These are phyloP conservation scores for Danio choprae DNA, from an alignment of 2,797 vertebrate species.

Conservation along the genomic window DNA sequence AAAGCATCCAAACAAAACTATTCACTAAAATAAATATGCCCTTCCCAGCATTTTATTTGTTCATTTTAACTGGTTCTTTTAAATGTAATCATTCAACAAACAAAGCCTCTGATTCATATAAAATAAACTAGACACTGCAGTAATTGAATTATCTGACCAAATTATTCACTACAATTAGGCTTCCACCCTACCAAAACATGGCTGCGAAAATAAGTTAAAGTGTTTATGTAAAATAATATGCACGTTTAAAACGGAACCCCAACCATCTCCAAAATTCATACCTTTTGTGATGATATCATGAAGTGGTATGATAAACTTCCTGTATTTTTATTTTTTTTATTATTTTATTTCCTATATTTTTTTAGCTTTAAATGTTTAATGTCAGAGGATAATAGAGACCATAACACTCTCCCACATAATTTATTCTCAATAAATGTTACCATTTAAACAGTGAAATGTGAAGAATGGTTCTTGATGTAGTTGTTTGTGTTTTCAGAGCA, in stretches of 20 bases:
- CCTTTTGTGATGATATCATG: background rate
- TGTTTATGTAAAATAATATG: background rate
- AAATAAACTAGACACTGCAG: no score
- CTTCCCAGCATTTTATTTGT: no score
- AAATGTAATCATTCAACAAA: no score
- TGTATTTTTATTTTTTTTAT: no score
- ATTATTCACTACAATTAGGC: no score
- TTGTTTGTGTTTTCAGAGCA: slow-evolving; percentile 26
- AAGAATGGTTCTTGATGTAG: slow-evolving; percentile 16
- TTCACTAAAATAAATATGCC: background rate
- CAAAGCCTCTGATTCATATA: no score
- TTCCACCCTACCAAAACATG: background rate
- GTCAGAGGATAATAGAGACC: background rate
- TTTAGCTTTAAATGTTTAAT: background rate
- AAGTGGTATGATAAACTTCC: background rate
- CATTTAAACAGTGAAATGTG: background rate
- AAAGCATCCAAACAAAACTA: background rate
- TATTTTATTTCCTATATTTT: no score
- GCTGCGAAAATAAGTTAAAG: background rate
- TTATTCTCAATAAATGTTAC: background rate
- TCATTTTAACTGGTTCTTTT: no score
- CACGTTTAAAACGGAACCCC: background rate
- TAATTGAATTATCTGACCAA: no score
- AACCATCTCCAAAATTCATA: background rate
- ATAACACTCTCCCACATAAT: background rate